Evolutionary conservation across 2,888 invertebrate species (phyloP), one percentile per base, ranked within the genome.

Genomic region (Limnephilus rhombicus): DNA sequence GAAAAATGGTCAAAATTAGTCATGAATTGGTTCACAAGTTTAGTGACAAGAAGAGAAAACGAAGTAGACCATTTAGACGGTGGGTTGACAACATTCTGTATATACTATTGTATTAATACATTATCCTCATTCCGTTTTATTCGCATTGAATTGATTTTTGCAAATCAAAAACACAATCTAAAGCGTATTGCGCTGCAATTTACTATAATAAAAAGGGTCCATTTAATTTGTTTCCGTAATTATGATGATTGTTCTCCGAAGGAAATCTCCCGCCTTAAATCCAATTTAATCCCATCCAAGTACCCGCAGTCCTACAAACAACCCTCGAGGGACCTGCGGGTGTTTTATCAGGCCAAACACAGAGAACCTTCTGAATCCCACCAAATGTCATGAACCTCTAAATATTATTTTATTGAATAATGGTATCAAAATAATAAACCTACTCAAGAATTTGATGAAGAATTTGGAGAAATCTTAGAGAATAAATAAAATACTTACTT

Each of bases 251-350:
- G 68, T 68, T 1, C 68, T 68, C n/a, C n/a, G 68, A 68, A 7
- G 68, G 24, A 68, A 68, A 24, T 68, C 68, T n/a, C 24, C 83
- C 18, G n/a, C 83, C n/a, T 49, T 86, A 45, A 45, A 18, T 86
- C 45, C 86, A 29, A 41, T 86, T 86, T 86, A n/a, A 86, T 45
- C 86, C 45, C 45, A 12, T 45, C 11, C 49, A 45, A 45, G 49
- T 86, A 45, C 41, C 86, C 45, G 24, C n/a, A 45, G 45, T 86
- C n/a, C 86, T 7, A 45, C 13, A 45, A 86, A 86, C 29, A 24
- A 45, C 24, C 45, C 86, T 49, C 24, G 3, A 45, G 86, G 86
- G 86, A 86, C 12, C 29, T 11, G 12, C 13, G 37, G 41, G 86
- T 86, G n/a, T 49, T 86, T 45, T 86, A 45, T 45, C 45, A 68